Evolutionary conservation across 2,113 vertebrate species (phyloP).

Genomic region (Festucalex cinctus): DNA sequence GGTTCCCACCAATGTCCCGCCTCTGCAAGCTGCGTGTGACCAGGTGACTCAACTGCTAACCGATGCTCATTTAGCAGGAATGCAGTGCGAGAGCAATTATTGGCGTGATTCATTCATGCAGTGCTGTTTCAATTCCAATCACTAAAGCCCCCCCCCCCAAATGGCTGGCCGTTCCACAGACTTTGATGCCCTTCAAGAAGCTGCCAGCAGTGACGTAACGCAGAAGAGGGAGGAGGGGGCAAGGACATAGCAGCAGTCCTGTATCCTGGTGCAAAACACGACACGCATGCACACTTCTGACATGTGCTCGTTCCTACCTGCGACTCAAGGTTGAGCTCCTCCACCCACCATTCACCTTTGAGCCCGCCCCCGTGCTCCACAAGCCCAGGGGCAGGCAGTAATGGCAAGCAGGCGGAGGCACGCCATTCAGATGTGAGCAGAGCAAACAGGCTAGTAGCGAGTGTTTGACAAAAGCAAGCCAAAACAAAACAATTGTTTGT

Average conservation of each 20-base stretch:
- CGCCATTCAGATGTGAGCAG: slow-evolving; percentile 34
- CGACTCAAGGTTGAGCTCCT: slow-evolving; percentile 2
- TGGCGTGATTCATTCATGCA: background rate
- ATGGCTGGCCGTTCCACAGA: slow-evolving; percentile 1
- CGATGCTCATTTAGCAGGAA: no score
- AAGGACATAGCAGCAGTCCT: slow-evolving; percentile 21
- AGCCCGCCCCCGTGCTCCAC: background rate
- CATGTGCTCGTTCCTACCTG: slow-evolving; percentile 22
- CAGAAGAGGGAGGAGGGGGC: slow-evolving; percentile 3
- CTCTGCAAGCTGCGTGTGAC: no score
- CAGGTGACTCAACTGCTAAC: no score
- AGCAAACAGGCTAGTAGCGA: slow-evolving; percentile 42
- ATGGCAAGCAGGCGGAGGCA: slow-evolving; percentile 14
- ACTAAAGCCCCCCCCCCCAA: slow-evolving; percentile 15
- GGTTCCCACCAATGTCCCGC: no score
- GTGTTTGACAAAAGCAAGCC: background rate
- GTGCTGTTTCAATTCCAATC: background rate
- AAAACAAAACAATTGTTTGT: background rate
- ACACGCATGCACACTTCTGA: slow-evolving; percentile 5
- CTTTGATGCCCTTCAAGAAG: slow-evolving; percentile 1
- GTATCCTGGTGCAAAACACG: slow-evolving; percentile 19
- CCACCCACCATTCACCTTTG: slow-evolving; percentile 46
- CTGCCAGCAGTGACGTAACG: slow-evolving; percentile 11
- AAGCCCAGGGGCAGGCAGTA: background rate
- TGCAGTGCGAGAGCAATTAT: no score